Evolutionary conservation across 2,888 invertebrate genomes (phyloP), one percentile per base, ranked within the genome.

Genomic region (Carabus problematicus): DNA sequence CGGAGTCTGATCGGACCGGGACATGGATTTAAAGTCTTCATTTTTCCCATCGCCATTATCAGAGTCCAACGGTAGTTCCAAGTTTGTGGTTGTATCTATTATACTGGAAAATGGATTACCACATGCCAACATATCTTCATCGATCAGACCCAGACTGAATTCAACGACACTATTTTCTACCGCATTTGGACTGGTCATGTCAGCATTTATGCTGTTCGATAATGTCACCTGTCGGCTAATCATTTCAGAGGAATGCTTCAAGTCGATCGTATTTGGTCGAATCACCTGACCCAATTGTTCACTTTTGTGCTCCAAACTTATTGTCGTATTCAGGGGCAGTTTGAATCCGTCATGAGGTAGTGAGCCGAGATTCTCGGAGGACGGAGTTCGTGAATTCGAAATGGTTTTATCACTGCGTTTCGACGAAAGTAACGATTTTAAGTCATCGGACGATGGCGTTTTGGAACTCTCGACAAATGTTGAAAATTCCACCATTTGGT

Each of bases 401-500:
- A 71, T 70, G 1, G 74, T 74, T 72, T 73, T 75, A 69, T 75
- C 73, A 12, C 73, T 73, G 16, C 52, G 70, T 72, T 74, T 75
- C 16, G 72, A 72, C 29, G 70, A 71, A 41, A 71, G 66, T 16
- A 74, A 61, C 4, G 73, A 73, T 58, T 72, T 72, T 75, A 89
- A 81, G 75, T 88, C 88, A 78, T 89, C 89, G 72, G 86, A 87
- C 72, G 88, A 88, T 59, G 89, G 88, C 64, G 89, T 88, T 81
- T 88, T 85, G 1, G 56, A n/a, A 55, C 55, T 61, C 40, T 62
- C 71, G 41, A 74, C 70, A 66, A 77, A 75, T 52, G 70, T 73
- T 72, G 87, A 84, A 76, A 86, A 86, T 76, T 88, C 88, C 74
- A 87, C 91, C 93, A 95, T 94, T 82, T 94, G 94, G 82, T 94